Evolutionary conservation across 2,888 invertebrate species (phyloP).

Genomic region (Leucoma salicis): DNA sequence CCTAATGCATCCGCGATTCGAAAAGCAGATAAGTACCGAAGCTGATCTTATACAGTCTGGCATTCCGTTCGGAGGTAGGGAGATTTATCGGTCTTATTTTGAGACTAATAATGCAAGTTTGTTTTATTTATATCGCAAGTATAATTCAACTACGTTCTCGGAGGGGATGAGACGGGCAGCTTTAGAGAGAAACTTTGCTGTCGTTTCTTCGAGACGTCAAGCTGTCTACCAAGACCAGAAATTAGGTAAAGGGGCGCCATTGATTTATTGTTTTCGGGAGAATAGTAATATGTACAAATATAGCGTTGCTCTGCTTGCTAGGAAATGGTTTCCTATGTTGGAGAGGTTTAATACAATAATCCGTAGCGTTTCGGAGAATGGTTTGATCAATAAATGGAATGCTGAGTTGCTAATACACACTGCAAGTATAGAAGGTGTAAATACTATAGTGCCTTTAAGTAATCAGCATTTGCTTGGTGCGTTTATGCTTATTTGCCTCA

Average conservation of each 20-base stretch:
- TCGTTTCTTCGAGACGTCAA: slow-evolving; percentile 70
- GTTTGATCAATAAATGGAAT: slow-evolving; percentile 76
- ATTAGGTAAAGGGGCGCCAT: slow-evolving; percentile 64
- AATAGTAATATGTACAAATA: slow-evolving; percentile 74
- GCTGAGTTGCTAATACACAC: slow-evolving; percentile 63
- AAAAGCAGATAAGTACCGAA: slow-evolving; percentile 74
- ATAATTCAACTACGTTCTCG: slow-evolving; percentile 64
- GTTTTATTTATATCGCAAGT: slow-evolving; percentile 76
- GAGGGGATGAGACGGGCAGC: slow-evolving; percentile 67
- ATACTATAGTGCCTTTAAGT: slow-evolving; percentile 58
- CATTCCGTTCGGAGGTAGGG: slow-evolving; percentile 71
- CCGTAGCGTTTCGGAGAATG: slow-evolving; percentile 73
- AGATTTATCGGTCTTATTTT: slow-evolving; percentile 76
- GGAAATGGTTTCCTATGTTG: slow-evolving; percentile 74
- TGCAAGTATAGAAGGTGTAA: slow-evolving; percentile 44
- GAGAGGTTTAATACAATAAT: slow-evolving; percentile 70
- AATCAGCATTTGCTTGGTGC: slow-evolving; percentile 72
- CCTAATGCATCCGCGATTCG: slow-evolving; percentile 77
- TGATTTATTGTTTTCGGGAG: slow-evolving; percentile 74
- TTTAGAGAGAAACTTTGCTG: slow-evolving; percentile 65
- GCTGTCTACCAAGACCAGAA: slow-evolving; percentile 71
- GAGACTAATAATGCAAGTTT: slow-evolving; percentile 71
- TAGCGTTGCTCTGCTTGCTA: slow-evolving; percentile 69
- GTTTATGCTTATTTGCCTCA: slow-evolving; percentile 71
- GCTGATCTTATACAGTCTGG: slow-evolving; percentile 67